Evolutionary conservation across 2,888 invertebrate genomes (phyloP), one percentile per base, ranked within the genome.

Genomic region (Hypomecis punctinalis): DNA sequence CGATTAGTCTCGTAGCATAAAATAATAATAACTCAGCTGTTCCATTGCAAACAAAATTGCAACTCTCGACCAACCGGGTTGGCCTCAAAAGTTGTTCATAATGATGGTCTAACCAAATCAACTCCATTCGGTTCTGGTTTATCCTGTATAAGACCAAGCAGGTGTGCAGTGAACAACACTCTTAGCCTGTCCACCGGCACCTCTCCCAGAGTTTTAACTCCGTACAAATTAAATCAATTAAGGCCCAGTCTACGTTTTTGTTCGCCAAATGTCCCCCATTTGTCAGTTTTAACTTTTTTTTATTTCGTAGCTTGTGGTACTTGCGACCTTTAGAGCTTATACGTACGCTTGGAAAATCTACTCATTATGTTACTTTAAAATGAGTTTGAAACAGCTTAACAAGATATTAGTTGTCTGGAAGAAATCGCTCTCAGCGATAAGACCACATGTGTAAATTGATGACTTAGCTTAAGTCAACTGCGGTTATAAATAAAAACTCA

Each of bases 201-300:
- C 84, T 82, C 83, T 81, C 82, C 79, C 75, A 62, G 80, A 83
- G 81, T 87, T 91, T 91, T 88, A 89, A 88, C 88, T 88, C 78
- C 72, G 77, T 80, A 91, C 90, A 91, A 91, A 91, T 91, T 89
- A 91, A 91, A 90, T 91, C 91, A 91, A 91, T 91, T 91, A 91
- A 82, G 82, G 83, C 73, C 70, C 81, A 81, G 82, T 79, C 82
- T 76, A 79, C 71, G 80, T 83, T 89, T 84, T 88, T 85, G 79
- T 62, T 74, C 74, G 53, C 80, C 80, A 80, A 89, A 87, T 82
- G 83, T 81, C 74, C 57, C 62, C 86, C 86, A 89, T 89, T 90
- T 89, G 86, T 90, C 74, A 84, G 82, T 77, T 82, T 88, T 88
- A 87, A 80, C 77, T 84, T 84, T 86, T 88, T 87, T 83, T 81